Conservation (phyloP, 2,797 vertebrate species). For the Semotilus atromaculatus region DNA sequence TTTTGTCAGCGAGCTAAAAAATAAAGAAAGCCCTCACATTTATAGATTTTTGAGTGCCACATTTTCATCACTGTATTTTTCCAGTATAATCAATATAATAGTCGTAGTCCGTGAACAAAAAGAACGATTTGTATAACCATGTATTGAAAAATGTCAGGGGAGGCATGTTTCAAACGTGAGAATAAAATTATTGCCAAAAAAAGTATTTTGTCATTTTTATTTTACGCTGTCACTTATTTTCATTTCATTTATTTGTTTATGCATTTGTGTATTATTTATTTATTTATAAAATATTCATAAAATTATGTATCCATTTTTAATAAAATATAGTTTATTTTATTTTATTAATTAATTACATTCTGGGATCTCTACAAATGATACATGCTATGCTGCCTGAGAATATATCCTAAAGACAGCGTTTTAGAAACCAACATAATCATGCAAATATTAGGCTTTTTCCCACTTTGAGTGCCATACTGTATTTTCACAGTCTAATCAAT, state of each 20-base stretch:
- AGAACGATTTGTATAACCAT: slow-evolving; percentile 1
- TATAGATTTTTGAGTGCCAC: slow-evolving; percentile 24
- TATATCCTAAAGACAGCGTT: neutral
- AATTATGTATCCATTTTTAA: neutral
- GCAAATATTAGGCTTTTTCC: neutral
- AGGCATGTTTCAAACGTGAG: slow-evolving; percentile 72
- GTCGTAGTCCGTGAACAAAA: slow-evolving; percentile 31
- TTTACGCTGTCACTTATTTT: neutral
- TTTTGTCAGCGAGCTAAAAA: neutral
- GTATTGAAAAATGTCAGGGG: slow-evolving; percentile 25
- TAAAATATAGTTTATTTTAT: neutral
- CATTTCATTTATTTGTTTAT: neutral
- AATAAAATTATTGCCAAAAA: slow-evolving; percentile 70
- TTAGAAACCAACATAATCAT: neutral
- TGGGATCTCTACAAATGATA: neutral
- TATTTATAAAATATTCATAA: neutral
- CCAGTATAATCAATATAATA: slow-evolving; percentile 35
- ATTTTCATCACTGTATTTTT: slow-evolving; percentile 8
- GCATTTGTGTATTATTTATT: neutral
- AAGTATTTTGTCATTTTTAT: slow-evolving; percentile 63
- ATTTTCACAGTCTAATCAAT: slow-evolving; percentile 22
- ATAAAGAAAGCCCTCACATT: slow-evolving; percentile 26
- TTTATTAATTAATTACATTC: no score
- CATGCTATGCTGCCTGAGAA: neutral
- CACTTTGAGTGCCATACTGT: neutral